A percentile compares a stretch with the other conserved stretches of the same genome.
These are phyloP conservation scores for Lumbricus terrestris DNA, from an alignment of 2,888 invertebrate genomes.

Conservation along the genomic window DNA sequence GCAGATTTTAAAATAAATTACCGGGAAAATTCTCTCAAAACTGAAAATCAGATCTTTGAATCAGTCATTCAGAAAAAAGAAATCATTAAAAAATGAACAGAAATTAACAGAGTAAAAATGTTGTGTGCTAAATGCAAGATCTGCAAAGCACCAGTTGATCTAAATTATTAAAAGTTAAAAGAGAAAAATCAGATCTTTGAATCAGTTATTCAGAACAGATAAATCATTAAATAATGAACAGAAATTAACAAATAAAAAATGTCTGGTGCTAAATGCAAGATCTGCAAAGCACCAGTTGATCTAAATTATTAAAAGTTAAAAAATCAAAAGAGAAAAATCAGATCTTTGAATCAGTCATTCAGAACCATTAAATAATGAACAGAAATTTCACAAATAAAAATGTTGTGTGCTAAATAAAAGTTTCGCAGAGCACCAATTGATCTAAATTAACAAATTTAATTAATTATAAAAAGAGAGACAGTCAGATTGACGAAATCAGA, in stretches of 20 bases:
- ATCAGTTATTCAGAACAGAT: neutral
- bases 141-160: too few species aligned
- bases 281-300: too few species aligned
- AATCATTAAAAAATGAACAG: neutral
- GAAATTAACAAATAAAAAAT: neutral
- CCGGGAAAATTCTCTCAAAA: neutral
- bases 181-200: neutral
- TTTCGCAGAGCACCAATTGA: neutral
- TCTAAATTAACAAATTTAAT: neutral
- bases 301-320: too few species aligned
- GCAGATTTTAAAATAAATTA: neutral
- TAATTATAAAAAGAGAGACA: neutral
- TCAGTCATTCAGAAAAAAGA: neutral
- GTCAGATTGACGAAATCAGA: neutral
- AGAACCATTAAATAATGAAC: neutral
- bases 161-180: too few species aligned
- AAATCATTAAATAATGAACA: neutral
- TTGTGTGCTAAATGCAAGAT: neutral
- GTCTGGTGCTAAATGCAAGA: neutral
- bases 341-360: neutral
- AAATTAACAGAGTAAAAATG: neutral
- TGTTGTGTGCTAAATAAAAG: neutral
- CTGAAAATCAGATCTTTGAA: neutral
- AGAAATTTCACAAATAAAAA: neutral
- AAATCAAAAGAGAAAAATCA: neutral